phyloP scores from a whole-genome alignment of 2,797 vertebrate genomes.

The Anas georgica region DNA sequence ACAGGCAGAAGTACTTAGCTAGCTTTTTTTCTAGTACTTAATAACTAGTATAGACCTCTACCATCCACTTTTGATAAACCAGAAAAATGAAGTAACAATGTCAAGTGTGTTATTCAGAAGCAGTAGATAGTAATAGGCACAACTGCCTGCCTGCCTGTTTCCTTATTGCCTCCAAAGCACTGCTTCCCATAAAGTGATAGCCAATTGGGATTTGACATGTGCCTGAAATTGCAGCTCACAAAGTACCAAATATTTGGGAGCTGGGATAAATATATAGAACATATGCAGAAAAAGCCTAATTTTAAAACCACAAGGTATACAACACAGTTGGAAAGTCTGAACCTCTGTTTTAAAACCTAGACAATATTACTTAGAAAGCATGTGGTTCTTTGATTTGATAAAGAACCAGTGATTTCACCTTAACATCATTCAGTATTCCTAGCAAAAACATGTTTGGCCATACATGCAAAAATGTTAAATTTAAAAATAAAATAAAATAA shows the following conservation, averaged over 20 bases:
- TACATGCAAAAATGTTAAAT: neutral
- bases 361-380: neutral
- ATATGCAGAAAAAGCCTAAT: neutral
- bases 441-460: neutral
- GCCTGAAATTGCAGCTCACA: neutral
- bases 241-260: neutral
- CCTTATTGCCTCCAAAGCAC: neutral
- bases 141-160: neutral
- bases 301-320: neutral
- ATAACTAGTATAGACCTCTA: neutral
- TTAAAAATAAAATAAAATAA: neutral
- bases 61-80: neutral
- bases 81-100: neutral
- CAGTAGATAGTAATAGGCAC: neutral
- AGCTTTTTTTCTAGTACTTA: neutral
- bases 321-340: neutral
- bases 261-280: too few species aligned
- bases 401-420: neutral
- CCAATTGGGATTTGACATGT: neutral
- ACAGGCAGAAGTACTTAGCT: neutral
- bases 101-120: neutral
- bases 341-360: neutral
- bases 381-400: neutral
- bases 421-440: neutral
- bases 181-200: neutral